Conservation (phyloP, 2,888 invertebrate species). For the Rapana venosa region DNA sequence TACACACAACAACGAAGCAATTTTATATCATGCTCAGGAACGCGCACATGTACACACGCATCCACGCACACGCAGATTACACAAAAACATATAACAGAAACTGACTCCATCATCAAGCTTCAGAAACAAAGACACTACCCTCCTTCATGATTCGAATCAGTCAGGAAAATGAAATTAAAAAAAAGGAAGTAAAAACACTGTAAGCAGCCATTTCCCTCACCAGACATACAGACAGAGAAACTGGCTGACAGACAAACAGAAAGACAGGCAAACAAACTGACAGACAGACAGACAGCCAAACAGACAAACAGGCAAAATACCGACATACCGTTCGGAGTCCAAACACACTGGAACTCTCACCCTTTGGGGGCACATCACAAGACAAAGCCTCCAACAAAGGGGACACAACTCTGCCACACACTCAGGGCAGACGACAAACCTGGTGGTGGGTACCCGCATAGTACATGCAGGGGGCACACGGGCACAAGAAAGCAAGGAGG, state of each 20-base stretch:
- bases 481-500: not conserved
- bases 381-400: not conserved
- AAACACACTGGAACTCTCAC: not conserved
- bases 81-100: too few species aligned
- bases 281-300: not conserved
- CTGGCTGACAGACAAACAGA: not conserved
- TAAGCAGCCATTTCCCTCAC: not conserved
- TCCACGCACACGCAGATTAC: too few species aligned
- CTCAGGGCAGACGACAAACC: not conserved
- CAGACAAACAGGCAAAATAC: not conserved
- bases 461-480: not conserved
- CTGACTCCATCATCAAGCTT: too few species aligned
- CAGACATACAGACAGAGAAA: not conserved
- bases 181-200: not conserved
- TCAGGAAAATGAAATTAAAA: not conserved
- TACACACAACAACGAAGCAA: too few species aligned
- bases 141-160: too few species aligned
- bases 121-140: too few species aligned
- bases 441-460: not conserved
- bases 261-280: not conserved
- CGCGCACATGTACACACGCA: too few species aligned
- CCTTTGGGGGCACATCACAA: not conserved
- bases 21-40: too few species aligned
- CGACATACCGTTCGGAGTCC: not conserved
- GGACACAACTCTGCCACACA: conserved; percentile 1